These are phyloP conservation scores for Petrolisthes cinctipes DNA, from an alignment of 2,888 invertebrate genomes.

Conservation along the genomic window DNA sequence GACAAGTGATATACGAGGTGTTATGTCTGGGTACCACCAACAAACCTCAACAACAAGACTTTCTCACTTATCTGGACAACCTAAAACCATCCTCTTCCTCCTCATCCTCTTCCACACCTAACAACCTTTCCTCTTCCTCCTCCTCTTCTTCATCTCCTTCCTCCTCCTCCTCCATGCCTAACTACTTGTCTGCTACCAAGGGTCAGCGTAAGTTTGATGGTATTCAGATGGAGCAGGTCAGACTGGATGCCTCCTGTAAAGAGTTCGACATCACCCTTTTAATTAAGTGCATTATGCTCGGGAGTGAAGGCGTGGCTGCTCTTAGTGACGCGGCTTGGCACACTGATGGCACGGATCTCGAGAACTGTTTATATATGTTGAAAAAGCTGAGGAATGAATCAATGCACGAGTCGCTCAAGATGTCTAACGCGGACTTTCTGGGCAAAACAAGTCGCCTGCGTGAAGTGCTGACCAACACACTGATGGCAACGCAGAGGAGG, in stretches of 20 bases:
- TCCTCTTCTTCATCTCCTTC: neutral
- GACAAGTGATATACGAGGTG: neutral
- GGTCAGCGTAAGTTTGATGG: neutral
- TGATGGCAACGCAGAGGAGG: neutral
- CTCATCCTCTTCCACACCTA: neutral
- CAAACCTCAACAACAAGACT: neutral
- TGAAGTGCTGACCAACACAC: neutral
- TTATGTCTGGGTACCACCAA: neutral
- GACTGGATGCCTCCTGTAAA: neutral
- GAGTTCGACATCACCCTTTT: conserved; percentile 10
- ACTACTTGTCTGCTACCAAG: neutral
- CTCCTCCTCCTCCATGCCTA: neutral
- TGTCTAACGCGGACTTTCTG: neutral
- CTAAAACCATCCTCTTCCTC: neutral
- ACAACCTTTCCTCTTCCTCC: neutral
- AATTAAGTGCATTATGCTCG: neutral
- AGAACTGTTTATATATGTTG: neutral
- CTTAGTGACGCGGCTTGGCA: neutral
- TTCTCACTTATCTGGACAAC: neutral
- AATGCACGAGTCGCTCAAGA: neutral
- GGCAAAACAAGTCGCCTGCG: neutral
- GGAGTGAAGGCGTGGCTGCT: neutral
- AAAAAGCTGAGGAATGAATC: neutral
- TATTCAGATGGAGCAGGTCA: neutral
- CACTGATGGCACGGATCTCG: neutral